Percentiles rank a stretch among this genome's conserved stretches.
phyloP scores from a whole-genome alignment of 2,888 invertebrate species.

The Galerucella nymphaeae region DNA sequence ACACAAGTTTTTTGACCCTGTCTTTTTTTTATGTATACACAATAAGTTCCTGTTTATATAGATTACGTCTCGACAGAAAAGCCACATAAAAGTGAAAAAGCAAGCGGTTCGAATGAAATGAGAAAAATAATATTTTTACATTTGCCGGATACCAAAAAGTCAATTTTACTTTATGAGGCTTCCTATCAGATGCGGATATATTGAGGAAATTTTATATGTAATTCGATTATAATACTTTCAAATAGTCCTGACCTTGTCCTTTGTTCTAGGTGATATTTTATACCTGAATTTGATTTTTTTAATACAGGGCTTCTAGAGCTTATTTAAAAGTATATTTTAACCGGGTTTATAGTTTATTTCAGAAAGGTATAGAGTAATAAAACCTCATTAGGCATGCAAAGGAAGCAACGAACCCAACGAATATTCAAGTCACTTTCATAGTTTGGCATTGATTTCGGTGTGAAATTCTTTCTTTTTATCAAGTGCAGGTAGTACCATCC shows the following conservation, averaged over 20 bases:
- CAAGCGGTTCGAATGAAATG: neutral
- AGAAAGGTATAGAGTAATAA: too few species aligned
- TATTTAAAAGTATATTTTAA: too few species aligned
- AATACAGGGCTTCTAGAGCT: too few species aligned
- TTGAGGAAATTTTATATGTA: neutral
- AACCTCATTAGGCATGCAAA: too few species aligned
- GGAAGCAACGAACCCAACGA: too few species aligned
- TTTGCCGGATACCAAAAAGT: constrained; percentile 1
- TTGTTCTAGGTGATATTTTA: too few species aligned
- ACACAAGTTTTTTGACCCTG: constrained; percentile 38
- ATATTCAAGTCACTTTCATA: too few species aligned
- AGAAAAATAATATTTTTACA: constrained; percentile 9
- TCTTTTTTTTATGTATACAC: constrained; percentile 28
- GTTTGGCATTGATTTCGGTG: too few species aligned
- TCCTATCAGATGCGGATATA: neutral
- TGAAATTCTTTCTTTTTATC: too few species aligned
- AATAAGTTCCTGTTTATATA: constrained; percentile 42
- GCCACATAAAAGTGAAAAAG: constrained; percentile 24
- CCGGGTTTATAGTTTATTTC: too few species aligned
- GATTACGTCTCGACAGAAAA: constrained; percentile 39
- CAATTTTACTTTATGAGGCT: constrained; percentile 13
- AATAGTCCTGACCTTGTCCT: neutral
- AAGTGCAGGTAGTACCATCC: too few species aligned
- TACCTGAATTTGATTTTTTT: too few species aligned
- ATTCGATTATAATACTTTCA: neutral